phyloP scores from a whole-genome alignment of 1,140 invertebrate species.

The Brachionus rotundiformis region DNA sequence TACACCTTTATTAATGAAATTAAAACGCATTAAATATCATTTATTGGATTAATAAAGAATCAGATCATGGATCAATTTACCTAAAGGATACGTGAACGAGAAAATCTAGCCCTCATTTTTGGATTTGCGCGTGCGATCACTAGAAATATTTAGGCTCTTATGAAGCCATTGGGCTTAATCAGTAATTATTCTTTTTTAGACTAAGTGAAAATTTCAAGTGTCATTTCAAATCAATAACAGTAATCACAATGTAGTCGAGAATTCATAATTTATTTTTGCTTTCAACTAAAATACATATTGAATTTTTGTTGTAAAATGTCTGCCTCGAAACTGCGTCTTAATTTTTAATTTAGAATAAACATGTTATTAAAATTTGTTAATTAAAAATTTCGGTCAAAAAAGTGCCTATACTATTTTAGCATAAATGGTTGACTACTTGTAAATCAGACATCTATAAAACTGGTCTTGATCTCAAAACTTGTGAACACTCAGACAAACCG shows the following conservation, averaged over 20 bases:
- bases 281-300: background rate
- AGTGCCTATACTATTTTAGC: background rate
- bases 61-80: background rate
- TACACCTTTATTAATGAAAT: background rate
- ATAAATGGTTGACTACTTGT: background rate
- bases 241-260: background rate
- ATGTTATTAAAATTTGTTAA: background rate
- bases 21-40: background rate
- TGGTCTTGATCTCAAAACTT: background rate
- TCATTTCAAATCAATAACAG: background rate
- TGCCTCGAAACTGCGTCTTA: background rate
- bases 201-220: slow-evolving; percentile 13
- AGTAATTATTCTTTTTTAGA: background rate
- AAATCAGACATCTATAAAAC: background rate
- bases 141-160: background rate
- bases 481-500: background rate
- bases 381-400: background rate
- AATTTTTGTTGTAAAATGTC: background rate
- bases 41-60: background rate
- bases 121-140: background rate
- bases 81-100: background rate
- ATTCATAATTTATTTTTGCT: slow-evolving; percentile 16
- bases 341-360: background rate
- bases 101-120: background rate
- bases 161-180: background rate